These are phyloP conservation scores for Percopsis transmontana DNA, from an alignment of 2,113 vertebrate species.

Conservation along the genomic window DNA sequence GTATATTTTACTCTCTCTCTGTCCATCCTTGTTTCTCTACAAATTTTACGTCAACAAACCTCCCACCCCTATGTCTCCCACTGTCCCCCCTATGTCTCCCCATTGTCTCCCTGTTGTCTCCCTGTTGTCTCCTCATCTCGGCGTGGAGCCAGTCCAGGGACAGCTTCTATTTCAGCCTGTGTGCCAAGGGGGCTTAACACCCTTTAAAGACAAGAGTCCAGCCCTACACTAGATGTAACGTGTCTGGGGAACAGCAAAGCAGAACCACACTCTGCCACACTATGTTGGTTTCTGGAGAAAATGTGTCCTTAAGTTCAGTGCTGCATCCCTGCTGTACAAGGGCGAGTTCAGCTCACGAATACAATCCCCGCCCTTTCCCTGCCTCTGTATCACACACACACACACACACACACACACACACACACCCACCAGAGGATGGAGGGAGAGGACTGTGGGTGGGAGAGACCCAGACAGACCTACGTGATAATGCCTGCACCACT, in stretches of 20 bases:
- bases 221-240: slow-evolving; percentile 3
- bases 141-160: background rate
- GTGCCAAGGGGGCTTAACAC: slow-evolving; percentile 6
- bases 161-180: slow-evolving; percentile 17
- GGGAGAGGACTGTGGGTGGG: background rate
- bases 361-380: background rate
- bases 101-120: background rate
- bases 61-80: background rate
- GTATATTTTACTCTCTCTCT: background rate
- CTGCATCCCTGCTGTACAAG: background rate
- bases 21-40: slow-evolving; percentile 34
- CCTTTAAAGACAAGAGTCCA: slow-evolving; percentile 19
- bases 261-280: too few species aligned
- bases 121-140: background rate
- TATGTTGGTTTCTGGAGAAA: too few species aligned
- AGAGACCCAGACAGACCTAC: background rate
- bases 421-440: slow-evolving; percentile 7
- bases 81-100: background rate
- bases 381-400: background rate
- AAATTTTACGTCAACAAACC: background rate
- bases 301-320: background rate
- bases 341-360: too few species aligned
- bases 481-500: background rate
- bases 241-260: too few species aligned
- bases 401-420: slow-evolving; percentile 30